phyloP scores from a whole-genome alignment of 2,797 vertebrate genomes.

The Balearica regulorum region DNA sequence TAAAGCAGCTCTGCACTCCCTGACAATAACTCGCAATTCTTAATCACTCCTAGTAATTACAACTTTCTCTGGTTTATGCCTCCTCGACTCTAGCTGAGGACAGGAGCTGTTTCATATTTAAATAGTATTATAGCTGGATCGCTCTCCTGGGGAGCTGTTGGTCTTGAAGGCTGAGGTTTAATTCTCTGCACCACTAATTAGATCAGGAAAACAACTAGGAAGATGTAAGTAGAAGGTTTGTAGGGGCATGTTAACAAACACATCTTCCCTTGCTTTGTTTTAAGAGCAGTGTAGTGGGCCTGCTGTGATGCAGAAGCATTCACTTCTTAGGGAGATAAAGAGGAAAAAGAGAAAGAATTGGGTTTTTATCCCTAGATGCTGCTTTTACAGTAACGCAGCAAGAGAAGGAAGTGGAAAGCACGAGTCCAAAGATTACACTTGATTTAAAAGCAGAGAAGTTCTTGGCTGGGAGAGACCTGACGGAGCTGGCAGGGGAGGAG shows the following conservation, averaged over 20 bases:
- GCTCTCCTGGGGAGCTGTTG: slow-evolving; percentile 56
- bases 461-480: neutral
- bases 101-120: slow-evolving; percentile 66
- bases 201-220: slow-evolving; percentile 19
- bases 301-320: neutral
- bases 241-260: neutral
- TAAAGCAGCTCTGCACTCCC: slow-evolving; percentile 11
- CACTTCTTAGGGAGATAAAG: neutral
- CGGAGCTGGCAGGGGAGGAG: neutral
- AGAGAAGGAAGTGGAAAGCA: neutral
- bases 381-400: neutral
- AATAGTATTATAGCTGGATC: slow-evolving; percentile 57
- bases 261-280: neutral
- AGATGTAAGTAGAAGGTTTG: neutral
- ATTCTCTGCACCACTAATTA: slow-evolving; percentile 68
- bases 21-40: slow-evolving; percentile 39
- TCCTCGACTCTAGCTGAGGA: slow-evolving; percentile 24
- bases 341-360: neutral
- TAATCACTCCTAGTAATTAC: slow-evolving; percentile 61
- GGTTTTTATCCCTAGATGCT: neutral
- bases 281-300: fast-evolving
- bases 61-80: slow-evolving; percentile 22
- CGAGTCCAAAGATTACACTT: fast-evolving
- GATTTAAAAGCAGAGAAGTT: neutral
- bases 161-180: slow-evolving; percentile 58